phyloP scores from a whole-genome alignment of 2,797 vertebrate genomes.

The Cossypha niveicapilla region DNA sequence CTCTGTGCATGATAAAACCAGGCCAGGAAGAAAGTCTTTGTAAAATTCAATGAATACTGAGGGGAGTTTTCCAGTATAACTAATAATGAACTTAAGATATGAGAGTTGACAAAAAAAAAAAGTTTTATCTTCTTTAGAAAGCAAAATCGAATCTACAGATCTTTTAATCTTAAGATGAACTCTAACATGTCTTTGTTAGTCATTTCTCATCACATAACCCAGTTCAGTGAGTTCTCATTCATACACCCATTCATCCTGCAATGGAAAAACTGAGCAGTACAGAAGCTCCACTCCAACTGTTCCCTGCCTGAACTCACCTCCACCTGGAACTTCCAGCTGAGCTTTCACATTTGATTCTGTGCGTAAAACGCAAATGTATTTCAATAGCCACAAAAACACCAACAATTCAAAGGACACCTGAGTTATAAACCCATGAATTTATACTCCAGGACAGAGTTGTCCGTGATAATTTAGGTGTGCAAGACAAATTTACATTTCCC shows the following conservation, averaged over 20 bases:
- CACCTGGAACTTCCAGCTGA: neutral
- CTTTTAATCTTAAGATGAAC: neutral
- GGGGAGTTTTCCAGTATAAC: neutral
- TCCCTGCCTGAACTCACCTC: neutral
- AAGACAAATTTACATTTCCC: neutral
- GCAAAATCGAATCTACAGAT: neutral
- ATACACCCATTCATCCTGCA: neutral
- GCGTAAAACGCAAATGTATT: neutral
- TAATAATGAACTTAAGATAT: neutral
- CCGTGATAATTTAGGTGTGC: neutral
- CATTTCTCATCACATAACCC: neutral
- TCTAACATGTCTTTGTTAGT: neutral
- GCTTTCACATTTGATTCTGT: neutral
- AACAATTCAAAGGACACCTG: neutral
- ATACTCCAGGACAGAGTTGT: neutral
- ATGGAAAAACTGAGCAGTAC: neutral
- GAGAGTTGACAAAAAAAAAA: neutral
- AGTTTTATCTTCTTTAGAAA: neutral
- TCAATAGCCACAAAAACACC: neutral
- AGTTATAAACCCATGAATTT: neutral
- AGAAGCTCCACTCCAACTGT: neutral
- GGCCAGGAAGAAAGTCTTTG: neutral
- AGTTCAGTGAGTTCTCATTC: neutral
- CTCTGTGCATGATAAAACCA: conserved; percentile 24
- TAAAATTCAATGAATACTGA: neutral